Evolutionary conservation across 1,140 invertebrate species (phyloP).

Genomic region (Holcopasites calliopsidis): DNA sequence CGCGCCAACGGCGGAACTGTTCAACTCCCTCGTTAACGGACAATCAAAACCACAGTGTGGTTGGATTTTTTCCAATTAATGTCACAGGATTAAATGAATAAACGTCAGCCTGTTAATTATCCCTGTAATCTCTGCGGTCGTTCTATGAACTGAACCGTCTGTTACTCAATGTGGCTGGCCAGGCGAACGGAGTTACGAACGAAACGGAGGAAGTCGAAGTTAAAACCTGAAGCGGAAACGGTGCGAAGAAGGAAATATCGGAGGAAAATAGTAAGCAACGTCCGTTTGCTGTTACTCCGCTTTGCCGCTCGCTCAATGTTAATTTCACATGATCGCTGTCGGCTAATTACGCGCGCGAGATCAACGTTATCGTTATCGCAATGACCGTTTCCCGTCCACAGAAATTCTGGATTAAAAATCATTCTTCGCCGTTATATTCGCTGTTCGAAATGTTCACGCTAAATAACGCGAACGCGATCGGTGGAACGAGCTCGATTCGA

Average conservation of each 20-base stretch:
- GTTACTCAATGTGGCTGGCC: not conserved
- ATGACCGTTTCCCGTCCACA: not conserved
- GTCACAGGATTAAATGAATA: conserved; percentile 36
- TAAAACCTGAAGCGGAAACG: conserved; percentile 25
- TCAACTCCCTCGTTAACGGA: conserved; percentile 39
- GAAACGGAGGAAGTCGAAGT: not conserved
- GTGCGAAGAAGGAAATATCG: conserved; percentile 1
- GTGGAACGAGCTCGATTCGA: not conserved
- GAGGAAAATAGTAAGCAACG: conserved; percentile 12
- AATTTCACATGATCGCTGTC: conserved; percentile 37
- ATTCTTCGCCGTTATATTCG: not conserved
- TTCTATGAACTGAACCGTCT: conserved; percentile 6
- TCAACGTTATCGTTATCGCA: conserved; percentile 32
- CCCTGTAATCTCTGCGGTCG: not conserved
- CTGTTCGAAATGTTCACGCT: no score
- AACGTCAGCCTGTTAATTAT: conserved; percentile 29
- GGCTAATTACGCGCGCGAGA: conserved; percentile 33
- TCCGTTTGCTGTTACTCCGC: not conserved
- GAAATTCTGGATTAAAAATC: conserved; percentile 8
- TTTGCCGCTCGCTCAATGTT: conserved; percentile 1
- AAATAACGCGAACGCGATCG: not conserved
- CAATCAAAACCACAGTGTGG: conserved; percentile 42
- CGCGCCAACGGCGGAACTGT: conserved; percentile 1
- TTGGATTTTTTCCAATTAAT: conserved; percentile 44
- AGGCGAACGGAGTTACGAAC: not conserved